Percentiles rank a stretch among this genome's conserved stretches.
Conservation (phyloP, 2,113 vertebrate genomes). For the Psittacus erithacus region DNA sequence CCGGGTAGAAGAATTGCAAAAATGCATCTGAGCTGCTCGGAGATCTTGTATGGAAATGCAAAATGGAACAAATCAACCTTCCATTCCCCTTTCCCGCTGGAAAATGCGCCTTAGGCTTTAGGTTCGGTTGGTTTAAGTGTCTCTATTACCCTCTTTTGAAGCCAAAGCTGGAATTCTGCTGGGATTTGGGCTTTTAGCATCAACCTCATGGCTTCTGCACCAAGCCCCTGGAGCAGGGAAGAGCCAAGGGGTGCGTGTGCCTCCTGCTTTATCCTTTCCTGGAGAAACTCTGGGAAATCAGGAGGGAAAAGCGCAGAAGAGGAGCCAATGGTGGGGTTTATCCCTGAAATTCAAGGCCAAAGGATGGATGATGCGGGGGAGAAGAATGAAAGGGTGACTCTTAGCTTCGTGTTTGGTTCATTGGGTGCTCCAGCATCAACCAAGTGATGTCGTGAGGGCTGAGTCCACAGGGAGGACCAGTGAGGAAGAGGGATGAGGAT, state of each 20-base stretch:
- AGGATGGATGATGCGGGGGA: background rate
- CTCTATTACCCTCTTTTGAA: background rate
- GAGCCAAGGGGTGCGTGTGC: accelerated
- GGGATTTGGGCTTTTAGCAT: background rate
- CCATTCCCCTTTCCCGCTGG: background rate
- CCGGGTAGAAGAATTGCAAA: constrained; percentile 47
- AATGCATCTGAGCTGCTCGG: constrained; percentile 36
- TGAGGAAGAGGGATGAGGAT: background rate
- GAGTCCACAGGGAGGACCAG: background rate
- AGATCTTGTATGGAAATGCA: background rate
- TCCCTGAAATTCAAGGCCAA: no score
- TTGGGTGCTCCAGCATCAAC: background rate
- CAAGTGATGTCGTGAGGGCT: background rate
- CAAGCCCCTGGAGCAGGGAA: no score
- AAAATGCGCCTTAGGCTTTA: background rate
- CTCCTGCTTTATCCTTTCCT: background rate
- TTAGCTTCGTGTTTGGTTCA: background rate
- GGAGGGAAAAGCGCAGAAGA: background rate
- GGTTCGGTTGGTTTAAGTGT: background rate
- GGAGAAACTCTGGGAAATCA: background rate
- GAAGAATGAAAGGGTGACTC: background rate
- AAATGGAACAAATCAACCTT: background rate
- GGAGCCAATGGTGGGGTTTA: background rate
- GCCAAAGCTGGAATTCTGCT: accelerated
- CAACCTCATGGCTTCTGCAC: background rate